Percentiles rank a stretch among this genome's conserved stretches.
Conservation (phyloP, 2,888 invertebrate species). For the Antitype chi region DNA sequence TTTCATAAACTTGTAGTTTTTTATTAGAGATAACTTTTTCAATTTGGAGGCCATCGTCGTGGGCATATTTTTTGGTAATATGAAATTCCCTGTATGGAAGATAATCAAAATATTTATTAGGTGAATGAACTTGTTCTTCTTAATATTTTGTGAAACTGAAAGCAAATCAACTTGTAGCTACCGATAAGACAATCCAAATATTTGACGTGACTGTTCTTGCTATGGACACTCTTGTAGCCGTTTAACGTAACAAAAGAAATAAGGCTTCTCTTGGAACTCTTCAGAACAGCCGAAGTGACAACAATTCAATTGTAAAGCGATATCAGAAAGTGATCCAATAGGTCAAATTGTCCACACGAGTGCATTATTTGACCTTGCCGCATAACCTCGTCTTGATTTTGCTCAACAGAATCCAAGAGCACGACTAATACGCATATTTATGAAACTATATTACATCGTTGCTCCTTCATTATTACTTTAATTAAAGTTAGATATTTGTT, state of each 20-base stretch:
- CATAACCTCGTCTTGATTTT: conserved; percentile 80
- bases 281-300: conserved; percentile 14
- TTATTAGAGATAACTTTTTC: conserved; percentile 20
- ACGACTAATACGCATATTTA: conserved; percentile 67
- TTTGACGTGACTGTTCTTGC: background rate
- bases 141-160: background rate
- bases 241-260: conserved; percentile 2
- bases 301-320: conserved; percentile 40
- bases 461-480: background rate
- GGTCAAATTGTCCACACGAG: conserved; percentile 68
- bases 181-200: background rate
- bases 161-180: background rate
- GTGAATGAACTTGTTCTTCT: conserved; percentile 25
- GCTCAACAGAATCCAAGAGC: conserved; percentile 75
- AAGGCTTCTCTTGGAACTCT: conserved; percentile 24
- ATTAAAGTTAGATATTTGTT: conserved; percentile 15
- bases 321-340: conserved; percentile 63
- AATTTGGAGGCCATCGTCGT: conserved; percentile 15
- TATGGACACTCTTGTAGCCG: background rate
- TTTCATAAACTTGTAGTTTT: conserved; percentile 13
- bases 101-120: conserved; percentile 6
- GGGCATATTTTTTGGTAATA: background rate
- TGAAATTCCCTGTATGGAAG: conserved; percentile 11
- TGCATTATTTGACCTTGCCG: conserved; percentile 73
- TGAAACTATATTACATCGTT: conserved; percentile 38